phyloP scores from a whole-genome alignment of 1,140 invertebrate genomes.

The Pemphigus obesinymphae region DNA sequence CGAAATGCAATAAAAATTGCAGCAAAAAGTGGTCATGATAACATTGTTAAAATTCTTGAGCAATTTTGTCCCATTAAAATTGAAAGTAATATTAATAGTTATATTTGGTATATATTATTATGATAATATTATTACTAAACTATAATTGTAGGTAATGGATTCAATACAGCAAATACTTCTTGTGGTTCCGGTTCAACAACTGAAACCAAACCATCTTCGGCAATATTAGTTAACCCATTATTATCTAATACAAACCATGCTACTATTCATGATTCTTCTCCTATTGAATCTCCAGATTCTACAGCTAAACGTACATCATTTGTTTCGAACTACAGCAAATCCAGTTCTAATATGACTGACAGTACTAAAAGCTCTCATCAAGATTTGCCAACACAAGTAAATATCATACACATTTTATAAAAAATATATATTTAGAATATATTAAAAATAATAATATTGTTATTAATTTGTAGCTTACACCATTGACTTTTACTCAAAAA shows the following conservation, averaged over 20 bases:
- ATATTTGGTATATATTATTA: background rate
- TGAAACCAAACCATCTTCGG: conserved; percentile 65
- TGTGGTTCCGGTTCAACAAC: conserved; percentile 56
- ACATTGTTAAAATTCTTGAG: conserved; percentile 64
- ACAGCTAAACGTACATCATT: conserved; percentile 66
- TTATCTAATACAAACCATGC: conserved; percentile 45
- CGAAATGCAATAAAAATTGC: conserved; percentile 72
- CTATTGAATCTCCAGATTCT: conserved; percentile 61
- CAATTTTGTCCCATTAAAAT: conserved; percentile 48
- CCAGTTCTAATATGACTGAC: conserved; percentile 65
- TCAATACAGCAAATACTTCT: conserved; percentile 21
- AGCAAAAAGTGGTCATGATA: conserved; percentile 69
- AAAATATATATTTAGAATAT: background rate
- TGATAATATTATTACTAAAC: background rate
- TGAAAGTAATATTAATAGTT: conserved; percentile 20
- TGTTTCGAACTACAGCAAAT: conserved; percentile 67
- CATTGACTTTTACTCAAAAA: conserved; percentile 70
- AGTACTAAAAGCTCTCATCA: conserved; percentile 63
- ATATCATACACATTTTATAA: conserved; percentile 37
- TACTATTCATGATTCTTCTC: conserved; percentile 42
- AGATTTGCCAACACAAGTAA: conserved; percentile 45
- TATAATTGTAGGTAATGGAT: conserved; percentile 10
- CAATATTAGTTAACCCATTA: conserved; percentile 54
- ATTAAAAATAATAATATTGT: background rate
- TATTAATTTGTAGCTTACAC: conserved; percentile 32